Conservation (phyloP, 1,140 invertebrate genomes). For the Zophobas morio region DNA sequence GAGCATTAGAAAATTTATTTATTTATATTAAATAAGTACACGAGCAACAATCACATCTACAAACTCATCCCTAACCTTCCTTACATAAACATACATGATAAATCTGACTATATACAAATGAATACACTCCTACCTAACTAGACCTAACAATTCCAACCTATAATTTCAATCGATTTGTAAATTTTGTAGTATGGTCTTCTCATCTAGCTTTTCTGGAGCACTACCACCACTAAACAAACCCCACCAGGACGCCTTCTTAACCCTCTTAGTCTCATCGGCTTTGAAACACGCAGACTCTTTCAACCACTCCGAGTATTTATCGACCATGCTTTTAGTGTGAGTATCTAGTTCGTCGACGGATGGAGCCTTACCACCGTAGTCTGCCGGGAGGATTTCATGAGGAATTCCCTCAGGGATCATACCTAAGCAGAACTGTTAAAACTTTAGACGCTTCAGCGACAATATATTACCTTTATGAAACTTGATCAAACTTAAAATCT, state of each 20-base stretch:
- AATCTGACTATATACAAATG: not conserved
- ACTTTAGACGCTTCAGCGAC: not conserved
- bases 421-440: slow-evolving; percentile 45
- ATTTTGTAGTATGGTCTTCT: slow-evolving; percentile 61
- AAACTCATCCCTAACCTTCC: not conserved
- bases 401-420: slow-evolving; percentile 61
- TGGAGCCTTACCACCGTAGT: slow-evolving; percentile 65
- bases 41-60: not conserved
- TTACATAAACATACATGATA: not conserved
- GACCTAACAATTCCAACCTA: not conserved
- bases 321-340: slow-evolving; percentile 54
- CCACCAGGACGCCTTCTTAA: slow-evolving; percentile 64
- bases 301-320: slow-evolving; percentile 65
- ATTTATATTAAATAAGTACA: not conserved
- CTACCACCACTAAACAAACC: slow-evolving; percentile 56
- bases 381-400: slow-evolving; percentile 60
- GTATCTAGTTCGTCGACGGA: slow-evolving; percentile 60
- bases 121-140: not conserved
- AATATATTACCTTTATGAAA: slow-evolving; percentile 66
- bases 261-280: slow-evolving; percentile 63
- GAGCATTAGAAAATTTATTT: not conserved
- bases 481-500: slow-evolving; percentile 71
- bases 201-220: slow-evolving; percentile 55
- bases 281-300: slow-evolving; percentile 60
- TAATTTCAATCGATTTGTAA: slow-evolving; percentile 59